A percentile compares a stretch with the other conserved stretches of the same genome.
Conservation (phyloP, 2,888 invertebrate species). For the Rhingia campestris region DNA sequence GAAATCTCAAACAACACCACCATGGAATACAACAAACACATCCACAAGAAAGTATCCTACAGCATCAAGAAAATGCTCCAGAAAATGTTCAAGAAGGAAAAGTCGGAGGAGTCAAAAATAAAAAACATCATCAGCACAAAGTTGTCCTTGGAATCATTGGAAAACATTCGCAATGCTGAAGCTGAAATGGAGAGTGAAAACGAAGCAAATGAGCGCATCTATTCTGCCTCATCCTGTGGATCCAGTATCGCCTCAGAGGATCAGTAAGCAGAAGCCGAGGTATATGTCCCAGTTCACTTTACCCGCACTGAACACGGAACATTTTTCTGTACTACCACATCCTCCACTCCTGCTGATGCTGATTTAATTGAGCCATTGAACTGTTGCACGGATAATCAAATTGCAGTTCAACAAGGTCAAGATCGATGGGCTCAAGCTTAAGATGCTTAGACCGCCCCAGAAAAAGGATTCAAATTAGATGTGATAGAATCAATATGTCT, state of each 20-base stretch:
- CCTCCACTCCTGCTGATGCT: slow-evolving; percentile 79
- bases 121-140: neutral
- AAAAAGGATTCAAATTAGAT: neutral
- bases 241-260: slow-evolving; percentile 77
- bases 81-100: neutral
- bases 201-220: slow-evolving; percentile 80
- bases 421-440: slow-evolving; percentile 89
- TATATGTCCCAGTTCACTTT: slow-evolving; percentile 87
- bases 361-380: slow-evolving; percentile 80
- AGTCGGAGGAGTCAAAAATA: too few species aligned
- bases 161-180: slow-evolving; percentile 80
- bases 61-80: slow-evolving; percentile 60
- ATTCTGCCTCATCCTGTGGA: slow-evolving; percentile 61
- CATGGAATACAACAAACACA: too few species aligned
- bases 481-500: slow-evolving; percentile 33
- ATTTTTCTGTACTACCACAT: slow-evolving; percentile 91
- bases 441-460: slow-evolving; percentile 67
- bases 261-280: slow-evolving; percentile 79
- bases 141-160: slow-evolving; percentile 78
- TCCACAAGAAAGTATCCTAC: too few species aligned
- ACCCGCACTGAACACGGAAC: slow-evolving; percentile 91
- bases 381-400: slow-evolving; percentile 81
- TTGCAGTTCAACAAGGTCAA: slow-evolving; percentile 80
- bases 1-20: too few species aligned
- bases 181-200: slow-evolving; percentile 79